Percentiles rank a stretch among this genome's conserved stretches.
These are phyloP conservation scores for Hymenochirus boettgeri DNA, from an alignment of 2,113 vertebrate genomes.

Conservation along the genomic window DNA sequence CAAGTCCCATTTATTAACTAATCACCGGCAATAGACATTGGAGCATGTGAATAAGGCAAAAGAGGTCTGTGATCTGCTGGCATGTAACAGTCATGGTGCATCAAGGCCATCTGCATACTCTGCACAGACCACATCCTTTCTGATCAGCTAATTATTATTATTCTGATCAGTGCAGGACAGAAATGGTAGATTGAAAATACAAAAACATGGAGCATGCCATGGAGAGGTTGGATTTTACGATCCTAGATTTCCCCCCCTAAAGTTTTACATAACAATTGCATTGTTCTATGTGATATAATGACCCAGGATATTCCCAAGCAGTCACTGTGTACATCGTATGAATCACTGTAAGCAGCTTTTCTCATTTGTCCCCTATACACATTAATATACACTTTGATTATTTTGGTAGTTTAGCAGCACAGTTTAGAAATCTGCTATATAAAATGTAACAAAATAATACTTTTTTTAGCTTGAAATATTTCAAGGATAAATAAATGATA, in stretches of 20 bases:
- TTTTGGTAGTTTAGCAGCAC: conserved; percentile 69
- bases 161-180: no score
- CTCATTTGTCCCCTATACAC: conserved; percentile 30
- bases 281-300: conserved; percentile 7
- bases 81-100: no score
- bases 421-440: conserved; percentile 59
- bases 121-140: no score
- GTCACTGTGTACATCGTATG: conserved; percentile 9
- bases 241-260: neutral
- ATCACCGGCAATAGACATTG: no score
- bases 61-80: no score
- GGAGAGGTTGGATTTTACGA: no score
- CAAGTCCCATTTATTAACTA: no score
- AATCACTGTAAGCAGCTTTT: conserved; percentile 56
- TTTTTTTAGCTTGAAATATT: conserved; percentile 54
- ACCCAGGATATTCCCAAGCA: conserved; percentile 22
- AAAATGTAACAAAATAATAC: conserved; percentile 65
- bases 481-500: conserved; percentile 55
- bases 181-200: no score
- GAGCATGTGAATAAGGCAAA: no score
- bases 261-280: neutral
- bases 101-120: no score
- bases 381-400: conserved; percentile 54
- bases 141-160: no score
- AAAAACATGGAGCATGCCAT: no score